Evolutionary conservation across 2,888 invertebrate species (phyloP).

Genomic region (Apeira syringaria): DNA sequence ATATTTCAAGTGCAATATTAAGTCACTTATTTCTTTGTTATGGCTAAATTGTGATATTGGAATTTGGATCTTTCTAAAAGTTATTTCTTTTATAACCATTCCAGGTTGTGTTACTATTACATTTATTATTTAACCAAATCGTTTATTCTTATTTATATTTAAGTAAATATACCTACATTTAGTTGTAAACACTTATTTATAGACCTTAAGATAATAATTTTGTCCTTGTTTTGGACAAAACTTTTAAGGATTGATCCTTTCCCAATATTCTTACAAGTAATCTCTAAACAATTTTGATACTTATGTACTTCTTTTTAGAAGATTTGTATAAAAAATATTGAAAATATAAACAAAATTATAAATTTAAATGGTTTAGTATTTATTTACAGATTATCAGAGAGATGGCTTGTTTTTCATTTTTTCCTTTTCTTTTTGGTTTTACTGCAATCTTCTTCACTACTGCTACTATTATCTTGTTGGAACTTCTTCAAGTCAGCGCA

Average conservation of each 20-base stretch:
- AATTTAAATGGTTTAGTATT: neutral
- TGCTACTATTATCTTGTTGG: conserved; percentile 60
- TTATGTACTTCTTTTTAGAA: no score
- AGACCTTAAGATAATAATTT: no score
- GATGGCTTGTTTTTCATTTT: conserved; percentile 29
- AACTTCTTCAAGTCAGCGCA: conserved; percentile 91
- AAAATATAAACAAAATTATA: conserved; percentile 6
- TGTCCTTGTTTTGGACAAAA: no score
- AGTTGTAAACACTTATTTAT: no score
- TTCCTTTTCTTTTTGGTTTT: conserved; percentile 61
- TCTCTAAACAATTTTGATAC: neutral
- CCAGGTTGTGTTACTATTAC: conserved; percentile 54
- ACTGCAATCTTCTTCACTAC: conserved; percentile 29
- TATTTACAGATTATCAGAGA: conserved; percentile 15
- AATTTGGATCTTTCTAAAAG: conserved; percentile 56
- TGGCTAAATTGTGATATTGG: conserved; percentile 58
- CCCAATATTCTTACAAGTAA: conserved; percentile 1
- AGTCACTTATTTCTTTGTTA: conserved; percentile 27
- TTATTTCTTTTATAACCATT: conserved; percentile 54
- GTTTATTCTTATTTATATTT: conserved; percentile 13
- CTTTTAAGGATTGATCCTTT: no score
- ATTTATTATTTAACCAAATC: conserved; percentile 18
- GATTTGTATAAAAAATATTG: no score
- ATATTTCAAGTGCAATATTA: conserved; percentile 32
- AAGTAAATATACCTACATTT: no score